Evolutionary conservation across 2,113 vertebrate genomes (phyloP).

Genomic region (Columbina picui): DNA sequence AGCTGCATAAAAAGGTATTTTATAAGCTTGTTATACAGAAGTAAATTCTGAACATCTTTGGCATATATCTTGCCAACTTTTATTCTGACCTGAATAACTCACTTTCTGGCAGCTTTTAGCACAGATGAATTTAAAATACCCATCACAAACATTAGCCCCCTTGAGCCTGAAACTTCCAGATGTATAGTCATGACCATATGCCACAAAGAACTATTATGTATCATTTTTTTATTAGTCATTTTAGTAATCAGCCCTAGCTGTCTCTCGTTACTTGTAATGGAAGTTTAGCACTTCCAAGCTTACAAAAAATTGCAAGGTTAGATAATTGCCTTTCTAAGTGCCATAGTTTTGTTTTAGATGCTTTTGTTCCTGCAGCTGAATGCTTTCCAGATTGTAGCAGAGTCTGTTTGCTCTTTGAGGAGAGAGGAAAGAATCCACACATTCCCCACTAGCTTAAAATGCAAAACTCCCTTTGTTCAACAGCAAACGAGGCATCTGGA

Average conservation of each 20-base stretch:
- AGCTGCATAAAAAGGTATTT: constrained; percentile 76
- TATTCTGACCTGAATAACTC: constrained; percentile 70
- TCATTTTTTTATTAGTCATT: constrained; percentile 36
- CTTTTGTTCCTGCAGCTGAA: constrained; percentile 60
- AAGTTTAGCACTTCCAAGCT: not conserved
- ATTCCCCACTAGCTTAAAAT: constrained; percentile 41
- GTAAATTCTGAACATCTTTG: constrained; percentile 73
- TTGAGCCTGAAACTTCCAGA: constrained; percentile 74
- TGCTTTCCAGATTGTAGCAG: constrained; percentile 41
- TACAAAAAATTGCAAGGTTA: not conserved
- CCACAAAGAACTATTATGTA: not conserved
- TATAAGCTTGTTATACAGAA: constrained; percentile 67
- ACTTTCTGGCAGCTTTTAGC: constrained; percentile 63
- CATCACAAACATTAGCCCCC: constrained; percentile 68
- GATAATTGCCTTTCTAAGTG: not conserved
- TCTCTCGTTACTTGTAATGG: not conserved
- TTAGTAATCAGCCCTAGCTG: not conserved
- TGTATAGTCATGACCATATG: constrained; percentile 74
- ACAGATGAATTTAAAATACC: constrained; percentile 73
- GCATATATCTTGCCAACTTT: constrained; percentile 71
- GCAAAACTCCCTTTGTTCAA: constrained; percentile 35
- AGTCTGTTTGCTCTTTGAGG: constrained; percentile 59
- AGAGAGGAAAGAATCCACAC: constrained; percentile 45
- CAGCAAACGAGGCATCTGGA: constrained; percentile 45
- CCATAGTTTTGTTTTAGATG: not conserved